These are phyloP conservation scores for Aeoliscus strigatus DNA, from an alignment of 2,797 vertebrate species.

Conservation along the genomic window DNA sequence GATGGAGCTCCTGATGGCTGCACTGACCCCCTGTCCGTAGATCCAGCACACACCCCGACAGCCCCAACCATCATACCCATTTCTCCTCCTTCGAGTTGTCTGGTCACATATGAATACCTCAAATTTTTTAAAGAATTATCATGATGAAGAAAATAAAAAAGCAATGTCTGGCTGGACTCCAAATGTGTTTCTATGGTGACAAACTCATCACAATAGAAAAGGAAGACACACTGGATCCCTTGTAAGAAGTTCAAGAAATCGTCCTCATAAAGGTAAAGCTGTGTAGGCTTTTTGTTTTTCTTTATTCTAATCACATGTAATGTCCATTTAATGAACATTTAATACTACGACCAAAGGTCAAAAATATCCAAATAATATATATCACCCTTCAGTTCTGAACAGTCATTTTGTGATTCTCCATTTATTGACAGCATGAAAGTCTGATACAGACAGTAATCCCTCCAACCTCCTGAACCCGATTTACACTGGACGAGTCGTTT, in stretches of 20 bases:
- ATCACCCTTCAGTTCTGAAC: not conserved
- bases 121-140: too few species aligned
- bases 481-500: not conserved
- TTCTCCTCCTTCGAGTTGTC: too few species aligned
- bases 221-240: too few species aligned
- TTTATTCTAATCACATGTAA: too few species aligned
- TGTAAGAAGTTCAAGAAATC: too few species aligned
- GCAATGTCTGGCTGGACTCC: not conserved
- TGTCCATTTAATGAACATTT: too few species aligned
- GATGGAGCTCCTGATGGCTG: slow-evolving; percentile 98
- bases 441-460: not conserved
- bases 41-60: too few species aligned
- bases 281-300: too few species aligned
- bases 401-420: not conserved
- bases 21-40: slow-evolving; percentile 83
- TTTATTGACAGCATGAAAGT: not conserved
- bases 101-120: not conserved
- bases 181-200: not conserved
- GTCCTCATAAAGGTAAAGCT: too few species aligned
- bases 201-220: not conserved
- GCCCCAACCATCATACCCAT: not conserved
- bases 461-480: not conserved
- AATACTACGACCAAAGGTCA: too few species aligned
- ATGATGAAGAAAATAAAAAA: slow-evolving; percentile 15
- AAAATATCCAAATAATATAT: too few species aligned